Evolutionary conservation across 2,888 invertebrate genomes (phyloP).

Genomic region (Andrena minutula): DNA sequence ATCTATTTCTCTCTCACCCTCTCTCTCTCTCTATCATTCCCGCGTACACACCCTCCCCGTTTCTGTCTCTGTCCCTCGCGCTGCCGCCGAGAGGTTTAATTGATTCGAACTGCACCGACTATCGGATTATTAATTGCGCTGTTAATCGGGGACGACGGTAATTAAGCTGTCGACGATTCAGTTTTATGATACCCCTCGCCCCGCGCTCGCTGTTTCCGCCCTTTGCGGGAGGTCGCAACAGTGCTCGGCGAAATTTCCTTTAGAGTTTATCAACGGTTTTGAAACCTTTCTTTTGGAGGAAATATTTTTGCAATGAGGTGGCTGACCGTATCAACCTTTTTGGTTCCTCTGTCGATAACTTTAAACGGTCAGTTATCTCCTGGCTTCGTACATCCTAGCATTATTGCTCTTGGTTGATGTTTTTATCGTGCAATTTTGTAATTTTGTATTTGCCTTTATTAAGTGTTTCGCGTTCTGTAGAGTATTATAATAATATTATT

Average conservation of each 20-base stretch:
- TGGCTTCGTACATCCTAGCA: too few species aligned
- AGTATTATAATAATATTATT: too few species aligned
- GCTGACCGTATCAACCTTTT: too few species aligned
- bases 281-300: too few species aligned
- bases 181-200: conserved; percentile 56
- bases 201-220: conserved; percentile 22
- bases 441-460: too few species aligned
- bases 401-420: too few species aligned
- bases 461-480: too few species aligned
- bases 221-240: conserved; percentile 5
- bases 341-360: too few species aligned
- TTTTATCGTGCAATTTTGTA: too few species aligned
- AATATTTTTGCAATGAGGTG: too few species aligned
- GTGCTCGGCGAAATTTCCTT: neutral
- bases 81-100: conserved; percentile 58
- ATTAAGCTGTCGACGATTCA: conserved; percentile 63
- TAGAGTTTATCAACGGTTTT: neutral
- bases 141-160: conserved; percentile 65
- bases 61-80: conserved; percentile 5
- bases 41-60: neutral
- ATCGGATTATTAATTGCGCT: conserved; percentile 63
- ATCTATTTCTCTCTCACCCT: neutral
- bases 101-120: conserved; percentile 61
- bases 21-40: neutral
- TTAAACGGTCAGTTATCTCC: too few species aligned